Base-by-base conservation (phyloP, 2,797 vertebrate species). In the Pachyuromys duprasi region DNA sequence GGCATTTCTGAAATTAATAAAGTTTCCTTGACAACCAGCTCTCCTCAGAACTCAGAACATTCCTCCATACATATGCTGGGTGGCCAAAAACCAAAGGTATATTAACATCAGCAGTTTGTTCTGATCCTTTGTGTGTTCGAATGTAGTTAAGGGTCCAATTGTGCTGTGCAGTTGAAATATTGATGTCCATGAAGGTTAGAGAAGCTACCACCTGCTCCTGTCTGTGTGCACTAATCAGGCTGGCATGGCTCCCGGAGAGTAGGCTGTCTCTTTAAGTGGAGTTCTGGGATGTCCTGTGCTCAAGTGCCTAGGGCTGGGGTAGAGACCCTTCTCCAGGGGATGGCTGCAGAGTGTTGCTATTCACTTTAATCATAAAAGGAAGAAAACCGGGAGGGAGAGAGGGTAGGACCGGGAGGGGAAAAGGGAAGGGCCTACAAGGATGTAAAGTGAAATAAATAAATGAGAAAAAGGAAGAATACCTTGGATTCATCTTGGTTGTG, bases 1-100 rank as follows among this genome's bases (percentile, higher is more conserved):
- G 78, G 67, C 86, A 75, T 96, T 96, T 97, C 86, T 97, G 96
- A 95, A 96, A 91, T 93, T 24, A 89, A 93, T 86, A 55, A 78
- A 75, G 72, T 95, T 96, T 96, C 78, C 91, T 86, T 94, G 82
- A 82, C 90, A 92, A 89, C 86, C 5, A 4, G 62, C 86, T 45
- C 70, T 78, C 57, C 75, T 26, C 36, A 79, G 67, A 55, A 63
- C 75, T 26, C 42, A 78, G 69, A 49, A 55, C 49, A 49, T 20
- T 60, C 28, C 55, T 92, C 62, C 13, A 4, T 15, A 36, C 18
- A 22, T 60, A 26, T 93, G 55, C 57, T 90, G 22, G 65, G 81
- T 28, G 79, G 26, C 31, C 8, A 11, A 17, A 63, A 57, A 14
- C 45, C 62, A 33, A 2, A 22, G 26, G 28, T 39, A 24, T 70